Conservation (phyloP, 53 echinoderm and acorn worm species). For the Paelopatides confundens region DNA sequence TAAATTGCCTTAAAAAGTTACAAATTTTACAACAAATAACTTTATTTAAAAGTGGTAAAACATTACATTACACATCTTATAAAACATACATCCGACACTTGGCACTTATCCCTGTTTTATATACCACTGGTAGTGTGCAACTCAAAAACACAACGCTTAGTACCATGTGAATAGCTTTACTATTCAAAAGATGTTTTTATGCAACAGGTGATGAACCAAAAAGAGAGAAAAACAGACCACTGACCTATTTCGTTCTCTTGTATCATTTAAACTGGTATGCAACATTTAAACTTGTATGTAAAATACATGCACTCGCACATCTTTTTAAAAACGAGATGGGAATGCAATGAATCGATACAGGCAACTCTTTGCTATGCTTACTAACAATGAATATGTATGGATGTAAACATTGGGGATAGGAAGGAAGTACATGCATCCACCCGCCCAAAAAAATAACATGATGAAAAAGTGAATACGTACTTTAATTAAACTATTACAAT, state of each 20-base stretch:
- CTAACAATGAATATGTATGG: too few species aligned
- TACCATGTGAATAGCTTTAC: conserved; percentile 6
- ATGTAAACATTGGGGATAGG: too few species aligned
- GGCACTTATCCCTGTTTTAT: neutral
- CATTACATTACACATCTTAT: neutral
- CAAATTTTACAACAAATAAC: conserved; percentile 3
- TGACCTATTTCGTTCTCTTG: neutral
- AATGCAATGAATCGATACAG: too few species aligned
- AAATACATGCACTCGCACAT: neutral
- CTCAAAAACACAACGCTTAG: neutral
- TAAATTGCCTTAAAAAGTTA: conserved; percentile 7
- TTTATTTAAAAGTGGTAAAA: conserved; percentile 13
- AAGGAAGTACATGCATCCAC: too few species aligned
- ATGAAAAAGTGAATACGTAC: neutral
- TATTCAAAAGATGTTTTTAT: too few species aligned
- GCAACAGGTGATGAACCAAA: too few species aligned
- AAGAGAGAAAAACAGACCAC: too few species aligned
- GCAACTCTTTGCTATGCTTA: too few species aligned
- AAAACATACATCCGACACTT: neutral
- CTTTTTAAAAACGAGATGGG: neutral
- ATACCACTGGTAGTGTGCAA: too few species aligned
- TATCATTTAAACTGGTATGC: neutral
- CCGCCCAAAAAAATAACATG: neutral
- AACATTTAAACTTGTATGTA: neutral
- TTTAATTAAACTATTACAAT: neutral